Conservation (phyloP, 2,888 invertebrate species). For the Ormia ochracea region DNA sequence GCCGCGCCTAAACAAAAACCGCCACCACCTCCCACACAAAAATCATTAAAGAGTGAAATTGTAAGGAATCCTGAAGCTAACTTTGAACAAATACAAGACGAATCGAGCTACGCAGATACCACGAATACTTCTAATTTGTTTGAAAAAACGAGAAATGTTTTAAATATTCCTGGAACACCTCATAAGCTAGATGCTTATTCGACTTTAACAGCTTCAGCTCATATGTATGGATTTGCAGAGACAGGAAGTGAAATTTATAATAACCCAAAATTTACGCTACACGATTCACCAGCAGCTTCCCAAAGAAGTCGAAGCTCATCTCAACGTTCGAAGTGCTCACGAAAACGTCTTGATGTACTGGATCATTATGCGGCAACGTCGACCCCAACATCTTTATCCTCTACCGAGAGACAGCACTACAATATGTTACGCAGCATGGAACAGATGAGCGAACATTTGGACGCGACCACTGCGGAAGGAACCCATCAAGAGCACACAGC, state of each 20-base stretch:
- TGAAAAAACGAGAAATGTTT: background rate
- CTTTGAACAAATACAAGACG: background rate
- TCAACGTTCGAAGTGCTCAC: conserved; percentile 69
- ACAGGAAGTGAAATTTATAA: conserved; percentile 75
- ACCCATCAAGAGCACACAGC: conserved; percentile 77
- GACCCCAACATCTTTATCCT: conserved; percentile 71
- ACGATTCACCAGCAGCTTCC: conserved; percentile 73
- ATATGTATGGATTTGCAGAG: conserved; percentile 72
- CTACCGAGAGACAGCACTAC: conserved; percentile 73
- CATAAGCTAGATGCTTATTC: conserved; percentile 67
- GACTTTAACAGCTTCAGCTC: conserved; percentile 68
- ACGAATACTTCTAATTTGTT: background rate
- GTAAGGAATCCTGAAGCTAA: background rate
- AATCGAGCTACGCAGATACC: background rate
- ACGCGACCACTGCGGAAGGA: conserved; percentile 84
- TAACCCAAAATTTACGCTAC: conserved; percentile 75
- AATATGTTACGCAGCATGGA: conserved; percentile 75
- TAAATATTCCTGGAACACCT: conserved; percentile 13
- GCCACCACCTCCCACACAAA: conserved; percentile 70
- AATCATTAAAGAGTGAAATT: background rate
- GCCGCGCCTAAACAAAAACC: conserved; percentile 73
- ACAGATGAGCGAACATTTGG: conserved; percentile 77
- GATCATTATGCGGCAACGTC: conserved; percentile 75
- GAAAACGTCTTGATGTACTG: conserved; percentile 71
- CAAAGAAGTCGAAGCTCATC: conserved; percentile 70